Percentiles rank a stretch among this genome's conserved stretches.
phyloP scores from a whole-genome alignment of 2,888 invertebrate species.

The Drosophila borealis region DNA sequence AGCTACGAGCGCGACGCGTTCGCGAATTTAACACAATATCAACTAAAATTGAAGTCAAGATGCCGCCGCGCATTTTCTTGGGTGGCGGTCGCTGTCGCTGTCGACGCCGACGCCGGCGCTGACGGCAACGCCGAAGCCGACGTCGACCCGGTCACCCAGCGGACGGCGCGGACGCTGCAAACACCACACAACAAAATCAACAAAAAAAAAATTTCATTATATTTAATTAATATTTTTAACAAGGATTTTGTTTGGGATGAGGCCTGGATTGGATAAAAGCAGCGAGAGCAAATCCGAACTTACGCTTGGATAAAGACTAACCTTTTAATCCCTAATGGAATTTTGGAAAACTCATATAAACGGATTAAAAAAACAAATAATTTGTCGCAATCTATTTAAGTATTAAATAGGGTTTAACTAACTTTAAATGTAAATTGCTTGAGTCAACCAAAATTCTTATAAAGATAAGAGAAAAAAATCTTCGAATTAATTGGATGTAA shows the following conservation, averaged over 20 bases:
- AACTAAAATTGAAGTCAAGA: conserved; percentile 79
- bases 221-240: neutral
- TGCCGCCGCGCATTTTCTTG: conserved; percentile 73
- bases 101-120: conserved; percentile 24
- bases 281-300: no score
- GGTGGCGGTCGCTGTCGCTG: conserved; percentile 58
- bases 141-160: conserved; percentile 70
- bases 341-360: no score
- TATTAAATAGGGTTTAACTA: no score
- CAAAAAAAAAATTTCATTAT: neutral
- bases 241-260: neutral
- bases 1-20: conserved; percentile 74
- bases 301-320: no score
- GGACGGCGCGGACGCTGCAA: conserved; percentile 49
- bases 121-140: conserved; percentile 28
- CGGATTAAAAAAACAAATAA: no score
- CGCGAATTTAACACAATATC: conserved; percentile 79
- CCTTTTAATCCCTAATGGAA: no score
- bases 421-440: no score
- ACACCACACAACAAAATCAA: conserved; percentile 43
- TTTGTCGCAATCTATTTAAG: no score
- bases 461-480: no score
- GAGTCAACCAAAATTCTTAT: no score
- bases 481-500: no score
- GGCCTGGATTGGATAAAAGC: no score